Conservation (phyloP, 2,797 vertebrate genomes). For the Eulemur albifrons region DNA sequence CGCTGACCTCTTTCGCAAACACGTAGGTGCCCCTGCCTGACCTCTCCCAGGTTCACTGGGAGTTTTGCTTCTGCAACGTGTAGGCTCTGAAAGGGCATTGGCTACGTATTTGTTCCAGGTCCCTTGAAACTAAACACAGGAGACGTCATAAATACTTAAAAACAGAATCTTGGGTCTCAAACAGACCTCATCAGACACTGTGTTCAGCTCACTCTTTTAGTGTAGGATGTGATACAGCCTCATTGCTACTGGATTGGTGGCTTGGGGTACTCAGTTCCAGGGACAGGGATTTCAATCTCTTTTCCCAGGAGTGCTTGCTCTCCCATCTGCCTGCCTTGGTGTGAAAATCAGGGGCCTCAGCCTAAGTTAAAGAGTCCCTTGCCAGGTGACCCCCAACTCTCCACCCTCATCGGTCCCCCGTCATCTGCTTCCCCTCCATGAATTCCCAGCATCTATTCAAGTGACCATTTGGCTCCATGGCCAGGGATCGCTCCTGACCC, state of each 20-base stretch:
- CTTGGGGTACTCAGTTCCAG: background rate
- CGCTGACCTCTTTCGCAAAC: conserved; percentile 98
- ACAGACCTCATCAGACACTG: background rate
- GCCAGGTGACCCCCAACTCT: background rate
- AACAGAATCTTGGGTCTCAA: background rate
- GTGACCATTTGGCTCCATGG: background rate
- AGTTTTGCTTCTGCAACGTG: background rate
- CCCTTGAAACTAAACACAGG: background rate
- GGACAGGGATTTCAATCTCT: background rate
- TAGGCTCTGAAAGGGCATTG: background rate
- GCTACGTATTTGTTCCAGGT: background rate
- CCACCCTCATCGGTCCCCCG: background rate
- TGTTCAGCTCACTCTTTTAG: background rate
- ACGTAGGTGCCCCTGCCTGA: conserved; percentile 85
- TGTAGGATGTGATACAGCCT: background rate
- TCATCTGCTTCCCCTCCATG: background rate
- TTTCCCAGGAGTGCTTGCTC: background rate
- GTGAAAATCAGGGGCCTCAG: background rate
- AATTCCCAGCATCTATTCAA: background rate
- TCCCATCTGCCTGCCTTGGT: background rate
- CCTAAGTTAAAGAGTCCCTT: background rate
- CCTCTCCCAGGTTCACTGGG: background rate
- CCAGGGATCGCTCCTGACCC: background rate
- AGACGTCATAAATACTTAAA: background rate
- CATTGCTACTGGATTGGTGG: background rate